phyloP scores from a whole-genome alignment of 30 jellyfish, hydroid and myxozoan species.

The Pelagia noctiluca region DNA sequence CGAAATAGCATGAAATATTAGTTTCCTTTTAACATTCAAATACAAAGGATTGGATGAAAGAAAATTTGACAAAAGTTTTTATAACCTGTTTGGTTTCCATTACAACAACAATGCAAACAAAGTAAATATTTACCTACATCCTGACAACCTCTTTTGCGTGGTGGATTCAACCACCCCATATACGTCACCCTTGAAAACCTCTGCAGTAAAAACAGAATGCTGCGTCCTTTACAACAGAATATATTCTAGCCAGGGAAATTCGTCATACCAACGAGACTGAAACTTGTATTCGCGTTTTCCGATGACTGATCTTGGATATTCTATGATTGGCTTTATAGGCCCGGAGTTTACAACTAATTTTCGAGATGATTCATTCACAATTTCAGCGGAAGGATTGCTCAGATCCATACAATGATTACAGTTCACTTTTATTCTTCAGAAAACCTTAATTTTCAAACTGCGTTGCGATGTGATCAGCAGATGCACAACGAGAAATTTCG shows the following conservation, averaged over 20 bases:
- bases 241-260: constrained; percentile 49
- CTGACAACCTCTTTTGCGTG: not conserved
- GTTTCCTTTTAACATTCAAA: not conserved
- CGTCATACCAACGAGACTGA: constrained; percentile 58
- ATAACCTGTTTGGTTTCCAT: not conserved
- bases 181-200: constrained; percentile 28
- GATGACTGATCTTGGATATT: constrained; percentile 21
- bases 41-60: not conserved
- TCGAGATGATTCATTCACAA: constrained; percentile 32
- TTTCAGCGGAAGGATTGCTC: constrained; percentile 26
- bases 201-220: constrained; percentile 55
- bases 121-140: not conserved
- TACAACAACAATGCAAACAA: not conserved
- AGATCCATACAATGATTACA: constrained; percentile 26
- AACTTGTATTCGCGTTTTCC: constrained; percentile 31
- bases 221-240: constrained; percentile 50
- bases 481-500: not conserved
- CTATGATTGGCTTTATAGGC: constrained; percentile 22
- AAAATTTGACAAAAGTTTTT: not conserved
- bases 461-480: not conserved
- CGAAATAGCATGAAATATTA: not conserved
- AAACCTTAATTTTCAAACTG: not conserved
- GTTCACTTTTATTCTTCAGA: constrained; percentile 12
- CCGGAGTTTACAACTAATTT: constrained; percentile 23
- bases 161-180: not conserved